Evolutionary conservation across 2,113 vertebrate genomes (phyloP), one percentile per base, ranked within the genome.

Genomic region (Centropristis striata): DNA sequence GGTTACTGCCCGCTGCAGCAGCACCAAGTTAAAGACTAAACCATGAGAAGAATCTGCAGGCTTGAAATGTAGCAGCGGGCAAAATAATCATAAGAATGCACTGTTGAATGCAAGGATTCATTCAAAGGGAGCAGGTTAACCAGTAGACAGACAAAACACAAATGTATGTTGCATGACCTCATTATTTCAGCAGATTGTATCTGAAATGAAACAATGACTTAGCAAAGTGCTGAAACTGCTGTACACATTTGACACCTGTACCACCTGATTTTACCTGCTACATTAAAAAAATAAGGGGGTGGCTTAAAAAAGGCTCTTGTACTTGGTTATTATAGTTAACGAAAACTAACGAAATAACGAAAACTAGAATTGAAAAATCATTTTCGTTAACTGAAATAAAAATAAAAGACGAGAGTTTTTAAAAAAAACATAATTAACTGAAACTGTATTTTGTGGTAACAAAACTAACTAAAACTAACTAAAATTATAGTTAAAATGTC

Each of bases 1-100:
- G 97, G 87, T 97, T 98, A 92, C 95, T 98, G 75, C 96, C 97
- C 49, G 96, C 98, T 99, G 90, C 39, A 80, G 21, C 46, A 21
- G 0, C 0, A 81, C 13, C 15, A 14, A 57, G 91, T 94, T 82
- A 95, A 94, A 87, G 90, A 55, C 11, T 46, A 58, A 67, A 39
- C 14, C 10, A 60, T 13, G 5, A 66, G 6, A 1, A 69, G 16
- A 51, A 16, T 18, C 4, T 2, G 55, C 6, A 46, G 9, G 59
- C 55, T 49, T 67, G 14, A 74, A 65, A 74, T 63, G 15, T 23
- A 54, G 28, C 16, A 15, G 46, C 2, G 55, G 32, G 18, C 25
- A 57, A 47, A 53, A 32, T 59, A 8, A 55, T n/a, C n/a, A n/a
- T 23, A 9, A 0, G 3, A 66, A 47, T n/a, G 9, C 12, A 53